Evolutionary conservation across 2,797 vertebrate genomes (phyloP), one percentile per base, ranked within the genome.

Genomic region (Pitangus sulphuratus): DNA sequence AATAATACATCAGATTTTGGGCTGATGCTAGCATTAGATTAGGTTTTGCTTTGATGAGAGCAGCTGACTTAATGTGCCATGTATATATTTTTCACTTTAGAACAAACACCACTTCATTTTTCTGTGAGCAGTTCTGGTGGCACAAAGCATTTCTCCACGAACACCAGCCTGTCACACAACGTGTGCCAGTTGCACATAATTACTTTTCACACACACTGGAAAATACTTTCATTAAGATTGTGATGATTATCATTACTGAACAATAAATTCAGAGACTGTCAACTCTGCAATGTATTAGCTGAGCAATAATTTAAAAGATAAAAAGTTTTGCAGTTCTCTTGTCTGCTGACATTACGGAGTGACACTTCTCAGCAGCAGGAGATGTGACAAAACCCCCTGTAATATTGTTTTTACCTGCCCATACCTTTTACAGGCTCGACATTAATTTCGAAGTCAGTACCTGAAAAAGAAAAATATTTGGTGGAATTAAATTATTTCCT

Each of bases 221-320:
- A 98, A 98, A 98, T 97, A 97, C 96, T 98, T 98, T 98, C 97
- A 98, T 98, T 98, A 98, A 98, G 98, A 97, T 92, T 77, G 66
- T 84, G 96, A 89, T 98, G 97, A 97, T 98, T 98, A 98, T 95
- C 97, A 96, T 98, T 98, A 97, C 96, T 91, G 95, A 98, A 97
- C 97, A 97, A 97, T 98, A 98, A 96, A 98, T 98, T 97, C 88
- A 60, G 82, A 95, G 94, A 58, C 96, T 97, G 97, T 89, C 96
- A 97, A 61, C 91, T 95, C 84, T 85, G 37, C 93, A 86, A 72
- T 92, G 84, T 96, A 74, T 94, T 97, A 92, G 81, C 75, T 93
- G 89, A 96, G 94, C 89, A 94, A 90, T 85, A 93, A 86, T 64
- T 82, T 6, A 15, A 89, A 78, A 76, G 78, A 51, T 18, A 37